Conservation (phyloP, 2,797 vertebrate genomes). For the Pseudotriccus pelzelni region DNA sequence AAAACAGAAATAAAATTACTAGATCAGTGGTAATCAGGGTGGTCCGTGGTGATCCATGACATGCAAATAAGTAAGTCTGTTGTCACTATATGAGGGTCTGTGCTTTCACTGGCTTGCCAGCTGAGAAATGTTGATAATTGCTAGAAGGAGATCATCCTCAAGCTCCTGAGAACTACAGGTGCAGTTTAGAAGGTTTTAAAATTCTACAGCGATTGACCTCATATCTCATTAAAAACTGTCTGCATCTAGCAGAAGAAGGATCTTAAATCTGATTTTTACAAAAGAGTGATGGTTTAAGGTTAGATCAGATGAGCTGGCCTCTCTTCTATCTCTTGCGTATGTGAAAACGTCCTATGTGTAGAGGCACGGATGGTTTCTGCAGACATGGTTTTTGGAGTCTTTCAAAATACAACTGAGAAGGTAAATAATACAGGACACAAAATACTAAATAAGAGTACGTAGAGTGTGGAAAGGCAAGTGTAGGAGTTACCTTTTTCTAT, state of each 20-base stretch:
- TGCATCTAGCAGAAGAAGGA: background rate
- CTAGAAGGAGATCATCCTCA: background rate
- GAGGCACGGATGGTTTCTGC: background rate
- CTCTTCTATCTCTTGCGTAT: background rate
- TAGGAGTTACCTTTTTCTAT: background rate
- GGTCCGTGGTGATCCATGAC: background rate
- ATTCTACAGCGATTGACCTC: background rate
- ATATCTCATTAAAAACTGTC: background rate
- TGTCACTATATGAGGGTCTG: background rate
- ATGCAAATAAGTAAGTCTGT: background rate
- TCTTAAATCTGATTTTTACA: background rate
- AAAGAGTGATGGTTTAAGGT: background rate
- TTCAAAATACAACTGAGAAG: background rate
- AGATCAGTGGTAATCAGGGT: background rate
- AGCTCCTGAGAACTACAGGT: background rate
- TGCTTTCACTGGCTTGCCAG: background rate
- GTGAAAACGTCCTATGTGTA: background rate
- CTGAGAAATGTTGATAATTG: background rate
- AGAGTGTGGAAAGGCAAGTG: background rate
- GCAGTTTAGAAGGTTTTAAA: background rate
- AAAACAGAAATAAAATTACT: background rate
- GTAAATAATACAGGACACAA: background rate
- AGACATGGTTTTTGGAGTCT: background rate
- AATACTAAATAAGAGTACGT: background rate
- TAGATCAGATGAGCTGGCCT: background rate